phyloP scores from a whole-genome alignment of 2,113 vertebrate species.

The Calcarius ornatus region DNA sequence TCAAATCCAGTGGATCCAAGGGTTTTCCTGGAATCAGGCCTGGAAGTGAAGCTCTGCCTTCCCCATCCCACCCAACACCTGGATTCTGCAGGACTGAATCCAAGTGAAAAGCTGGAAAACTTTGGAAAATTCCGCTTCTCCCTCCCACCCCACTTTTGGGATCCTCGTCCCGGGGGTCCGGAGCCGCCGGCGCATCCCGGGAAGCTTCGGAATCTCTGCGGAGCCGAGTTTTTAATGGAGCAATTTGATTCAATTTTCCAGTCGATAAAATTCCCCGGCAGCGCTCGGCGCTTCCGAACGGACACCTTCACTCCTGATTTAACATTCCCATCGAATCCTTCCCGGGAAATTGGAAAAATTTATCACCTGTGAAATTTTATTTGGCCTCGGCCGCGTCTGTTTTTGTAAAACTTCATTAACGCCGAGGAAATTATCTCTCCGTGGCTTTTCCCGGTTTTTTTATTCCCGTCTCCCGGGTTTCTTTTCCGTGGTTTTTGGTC shows the following conservation, averaged over 20 bases:
- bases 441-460: neutral
- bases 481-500: conserved; percentile 35
- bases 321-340: conserved; percentile 92
- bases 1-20: rapidly evolving
- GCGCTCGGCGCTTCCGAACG: conserved; percentile 83
- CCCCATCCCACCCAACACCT: neutral
- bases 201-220: conserved; percentile 68
- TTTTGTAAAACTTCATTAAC: conserved; percentile 91
- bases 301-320: conserved; percentile 92
- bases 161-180: neutral
- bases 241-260: conserved; percentile 97
- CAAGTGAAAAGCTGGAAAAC: neutral
- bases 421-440: conserved; percentile 83
- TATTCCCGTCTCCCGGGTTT: neutral
- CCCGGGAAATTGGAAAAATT: conserved; percentile 93
- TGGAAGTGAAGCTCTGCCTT: neutral
- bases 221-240: conserved; percentile 88
- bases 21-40: neutral
- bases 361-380: conserved; percentile 96
- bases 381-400: conserved; percentile 88
- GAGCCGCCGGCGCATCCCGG: neutral
- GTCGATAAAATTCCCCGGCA: conserved; percentile 97
- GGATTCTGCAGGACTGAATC: rapidly evolving
- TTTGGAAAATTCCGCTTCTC: neutral
- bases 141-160: neutral